Evolutionary conservation across 1,140 invertebrate species (phyloP), one percentile per base, ranked within the genome.

Genomic region (Drosophila pallidifrons): DNA sequence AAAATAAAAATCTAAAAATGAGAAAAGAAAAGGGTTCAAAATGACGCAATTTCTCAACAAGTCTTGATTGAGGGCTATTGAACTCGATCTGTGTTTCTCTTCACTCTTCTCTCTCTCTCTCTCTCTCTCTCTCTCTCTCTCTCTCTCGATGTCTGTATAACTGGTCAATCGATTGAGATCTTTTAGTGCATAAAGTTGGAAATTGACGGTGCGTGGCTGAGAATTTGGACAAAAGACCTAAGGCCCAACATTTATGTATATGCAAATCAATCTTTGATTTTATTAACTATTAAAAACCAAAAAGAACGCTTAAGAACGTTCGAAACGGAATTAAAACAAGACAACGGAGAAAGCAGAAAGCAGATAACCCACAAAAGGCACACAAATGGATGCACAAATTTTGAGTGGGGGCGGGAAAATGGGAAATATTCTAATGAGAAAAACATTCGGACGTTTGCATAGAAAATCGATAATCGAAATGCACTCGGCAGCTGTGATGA

Each of bases 371-470:
- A 63, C 51, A 32, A 65, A 63, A 7, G 20, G 30, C 30, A 30
- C 13, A 8, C 30, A 38, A 55, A 32, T 51, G 20, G 20, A 25
- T 25, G 32, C 32, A 6, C 32, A 32, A 38, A 38, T 38, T 35
- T 47, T 43, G 65, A 68, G 60, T 69, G 79, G 47, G 47, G 75
- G 30, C n/a, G 45, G 28, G 28, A 11, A 25, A 57, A 43, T 58
- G 45, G 45, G 25, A 65, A 74, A 57, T 79, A 75, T 88, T 89
- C 60, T 89, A 88, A 88, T 88, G 83, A 81, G 81, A 58, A 83
- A 89, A 88, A 66, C 41, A 43, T 43, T n/a, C 11, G 2, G 3
- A 41, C 83, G 69, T 69, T 54, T 43, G 66, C 47, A 66, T 55
- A 68, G 46, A 71, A 67, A 49, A 49, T 35, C 63, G 54, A 52